Percentiles rank a stretch among this genome's conserved stretches.
phyloP scores from a whole-genome alignment of 2,888 invertebrate species.

The Sipha maydis region DNA sequence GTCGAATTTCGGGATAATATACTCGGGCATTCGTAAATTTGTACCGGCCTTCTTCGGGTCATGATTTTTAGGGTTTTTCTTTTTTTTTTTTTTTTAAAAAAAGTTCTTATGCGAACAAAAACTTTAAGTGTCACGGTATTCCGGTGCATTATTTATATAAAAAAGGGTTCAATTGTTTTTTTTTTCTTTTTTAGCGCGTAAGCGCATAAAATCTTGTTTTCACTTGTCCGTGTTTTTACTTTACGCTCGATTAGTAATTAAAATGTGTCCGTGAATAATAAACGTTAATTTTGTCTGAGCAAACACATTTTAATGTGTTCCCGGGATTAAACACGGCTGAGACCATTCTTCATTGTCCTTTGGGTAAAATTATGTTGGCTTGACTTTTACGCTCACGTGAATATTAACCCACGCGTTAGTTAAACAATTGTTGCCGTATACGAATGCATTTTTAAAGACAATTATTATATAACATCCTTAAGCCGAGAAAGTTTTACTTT shows the following conservation, averaged over 20 bases:
- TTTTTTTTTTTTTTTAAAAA: too few species aligned
- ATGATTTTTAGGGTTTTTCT: too few species aligned
- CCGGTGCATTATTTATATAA: background rate
- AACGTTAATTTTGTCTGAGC: constrained; percentile 32
- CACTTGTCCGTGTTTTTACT: background rate
- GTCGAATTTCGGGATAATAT: too few species aligned
- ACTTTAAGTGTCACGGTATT: background rate
- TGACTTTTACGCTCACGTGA: constrained; percentile 21
- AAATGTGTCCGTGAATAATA: constrained; percentile 32
- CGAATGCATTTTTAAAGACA: constrained; percentile 3
- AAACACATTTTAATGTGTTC: constrained; percentile 31
- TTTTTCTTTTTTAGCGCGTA: background rate
- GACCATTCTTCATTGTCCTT: constrained; percentile 37
- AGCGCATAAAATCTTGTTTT: background rate
- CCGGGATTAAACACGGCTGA: background rate
- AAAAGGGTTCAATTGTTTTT: background rate
- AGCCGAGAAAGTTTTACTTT: constrained; percentile 13
- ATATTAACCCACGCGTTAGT: constrained; percentile 10
- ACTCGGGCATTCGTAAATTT: too few species aligned
- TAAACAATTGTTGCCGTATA: constrained; percentile 14
- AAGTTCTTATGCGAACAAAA: background rate
- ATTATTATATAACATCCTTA: background rate
- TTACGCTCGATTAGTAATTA: constrained; percentile 37
- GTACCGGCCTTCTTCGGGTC: too few species aligned
- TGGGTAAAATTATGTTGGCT: constrained; percentile 45